phyloP scores from a whole-genome alignment of 2,113 vertebrate species.

The Ophthalmolycus amberensis region DNA sequence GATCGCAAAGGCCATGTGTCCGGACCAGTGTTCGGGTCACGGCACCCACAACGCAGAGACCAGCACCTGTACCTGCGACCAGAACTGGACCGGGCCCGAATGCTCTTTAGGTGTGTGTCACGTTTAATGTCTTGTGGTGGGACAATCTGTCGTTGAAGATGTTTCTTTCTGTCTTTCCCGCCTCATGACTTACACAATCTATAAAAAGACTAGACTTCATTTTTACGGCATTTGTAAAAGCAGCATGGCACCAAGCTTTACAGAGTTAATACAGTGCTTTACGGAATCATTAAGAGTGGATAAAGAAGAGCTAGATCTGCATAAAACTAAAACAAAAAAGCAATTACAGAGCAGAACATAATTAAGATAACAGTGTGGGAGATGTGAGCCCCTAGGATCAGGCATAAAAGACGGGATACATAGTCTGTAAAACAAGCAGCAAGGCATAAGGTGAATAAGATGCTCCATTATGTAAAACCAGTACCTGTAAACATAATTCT shows the following conservation, averaged over 20 bases:
- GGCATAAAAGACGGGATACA: neutral
- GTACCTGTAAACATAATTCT: conserved; percentile 20
- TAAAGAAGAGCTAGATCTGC: conserved; percentile 9
- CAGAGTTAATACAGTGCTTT: conserved; percentile 1
- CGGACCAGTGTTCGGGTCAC: conserved; percentile 96
- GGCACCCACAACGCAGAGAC: conserved; percentile 93
- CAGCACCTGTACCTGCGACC: conserved; percentile 91
- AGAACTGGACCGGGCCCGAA: conserved; percentile 96
- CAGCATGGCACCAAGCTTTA: neutral
- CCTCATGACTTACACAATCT: neutral
- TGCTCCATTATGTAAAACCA: neutral
- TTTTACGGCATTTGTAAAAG: neutral
- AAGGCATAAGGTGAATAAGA: conserved; percentile 7
- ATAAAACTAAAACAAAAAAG: conserved; percentile 27
- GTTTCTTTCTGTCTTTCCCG: neutral
- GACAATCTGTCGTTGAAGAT: neutral
- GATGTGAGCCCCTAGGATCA: neutral
- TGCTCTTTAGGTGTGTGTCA: conserved; percentile 90
- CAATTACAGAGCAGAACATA: conserved; percentile 22
- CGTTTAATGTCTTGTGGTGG: neutral
- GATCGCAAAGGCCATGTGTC: conserved; percentile 94
- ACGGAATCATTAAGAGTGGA: conserved; percentile 12
- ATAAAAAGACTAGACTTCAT: neutral
- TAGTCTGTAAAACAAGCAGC: conserved; percentile 18
- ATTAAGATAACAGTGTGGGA: conserved; percentile 16